These are phyloP conservation scores for Sander lucioperca DNA, from an alignment of 2,113 vertebrate species.

Conservation along the genomic window DNA sequence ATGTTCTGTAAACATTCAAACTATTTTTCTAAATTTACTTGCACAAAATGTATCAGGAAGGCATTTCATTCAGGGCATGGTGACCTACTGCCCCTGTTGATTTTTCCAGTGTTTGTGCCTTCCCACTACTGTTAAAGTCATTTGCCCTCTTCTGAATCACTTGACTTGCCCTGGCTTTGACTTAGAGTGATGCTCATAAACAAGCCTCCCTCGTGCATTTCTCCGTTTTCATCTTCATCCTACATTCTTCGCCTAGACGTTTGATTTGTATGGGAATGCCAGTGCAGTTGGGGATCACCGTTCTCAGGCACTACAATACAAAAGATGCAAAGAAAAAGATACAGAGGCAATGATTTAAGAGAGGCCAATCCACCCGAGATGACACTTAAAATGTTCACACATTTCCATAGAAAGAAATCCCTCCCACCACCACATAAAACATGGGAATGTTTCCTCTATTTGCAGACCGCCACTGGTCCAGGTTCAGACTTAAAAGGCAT, in stretches of 20 bases:
- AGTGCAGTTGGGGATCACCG: constrained; percentile 26
- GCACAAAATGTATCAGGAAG: constrained; percentile 25
- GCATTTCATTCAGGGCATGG: constrained; percentile 26
- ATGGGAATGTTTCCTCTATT: constrained; percentile 67
- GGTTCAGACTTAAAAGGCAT: constrained; percentile 75
- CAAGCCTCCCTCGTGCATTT: constrained; percentile 60
- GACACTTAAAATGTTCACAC: constrained; percentile 61
- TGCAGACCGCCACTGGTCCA: constrained; percentile 61
- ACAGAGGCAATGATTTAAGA: constrained; percentile 43
- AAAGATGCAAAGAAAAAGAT: constrained; percentile 31
- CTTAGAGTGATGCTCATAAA: constrained; percentile 66
- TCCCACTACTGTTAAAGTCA: constrained; percentile 38
- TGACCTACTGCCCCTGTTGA: constrained; percentile 11
- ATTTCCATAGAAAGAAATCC: constrained; percentile 50
- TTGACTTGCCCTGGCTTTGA: constrained; percentile 56
- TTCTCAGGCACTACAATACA: constrained; percentile 12
- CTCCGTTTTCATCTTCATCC: constrained; percentile 67
- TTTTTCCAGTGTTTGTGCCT: constrained; percentile 38
- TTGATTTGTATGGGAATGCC: constrained; percentile 61
- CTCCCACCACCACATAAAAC: constrained; percentile 68
- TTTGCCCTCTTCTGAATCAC: constrained; percentile 52
- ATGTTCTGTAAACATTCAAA: constrained; percentile 63
- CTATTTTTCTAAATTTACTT: constrained; percentile 43
- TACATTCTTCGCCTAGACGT: constrained; percentile 26
- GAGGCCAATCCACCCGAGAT: constrained; percentile 42